A percentile compares a stretch with the other conserved stretches of the same genome.
Evolutionary conservation across 1,140 invertebrate species (phyloP).

Genomic region (Mylabris phalerata): DNA sequence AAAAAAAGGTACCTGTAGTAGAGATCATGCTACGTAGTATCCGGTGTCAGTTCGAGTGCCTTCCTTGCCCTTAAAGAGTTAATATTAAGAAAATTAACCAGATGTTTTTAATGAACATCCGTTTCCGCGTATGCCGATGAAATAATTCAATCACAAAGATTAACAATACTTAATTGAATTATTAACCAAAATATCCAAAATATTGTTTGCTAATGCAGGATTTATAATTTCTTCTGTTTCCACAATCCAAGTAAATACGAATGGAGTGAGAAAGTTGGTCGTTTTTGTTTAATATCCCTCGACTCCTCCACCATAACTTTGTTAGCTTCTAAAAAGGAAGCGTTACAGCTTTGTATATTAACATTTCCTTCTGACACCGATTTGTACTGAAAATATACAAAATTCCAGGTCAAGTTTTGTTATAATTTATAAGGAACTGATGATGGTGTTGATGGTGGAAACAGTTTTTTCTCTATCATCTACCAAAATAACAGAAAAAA

Average conservation of each 20-base stretch:
- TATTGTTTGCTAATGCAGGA: not conserved
- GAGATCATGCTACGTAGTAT: no score
- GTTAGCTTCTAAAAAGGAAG: slow-evolving; percentile 14
- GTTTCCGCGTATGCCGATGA: slow-evolving; percentile 10
- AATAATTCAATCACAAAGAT: not conserved
- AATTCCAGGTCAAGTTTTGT: slow-evolving; percentile 15
- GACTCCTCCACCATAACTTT: slow-evolving; percentile 1
- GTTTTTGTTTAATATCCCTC: slow-evolving; percentile 4
- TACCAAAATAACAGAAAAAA: no score
- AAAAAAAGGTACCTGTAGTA: no score
- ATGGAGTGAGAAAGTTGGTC: not conserved
- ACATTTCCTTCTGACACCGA: slow-evolving; percentile 14
- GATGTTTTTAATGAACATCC: slow-evolving; percentile 21
- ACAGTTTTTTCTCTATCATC: no score
- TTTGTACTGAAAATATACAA: slow-evolving; percentile 16
- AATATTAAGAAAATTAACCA: slow-evolving; percentile 13
- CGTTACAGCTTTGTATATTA: slow-evolving; percentile 17
- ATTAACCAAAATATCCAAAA: no score
- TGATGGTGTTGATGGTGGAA: no score
- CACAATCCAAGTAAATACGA: slow-evolving; percentile 3
- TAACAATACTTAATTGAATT: slow-evolving; percentile 1
- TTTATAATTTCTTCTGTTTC: not conserved
- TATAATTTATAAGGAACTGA: no score
- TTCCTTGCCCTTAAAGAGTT: slow-evolving; percentile 18
- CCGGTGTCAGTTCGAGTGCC: slow-evolving; percentile 3